A percentile compares a stretch with the other conserved stretches of the same genome.
phyloP scores from a whole-genome alignment of 2,113 vertebrate genomes.

The Pseudopodoces humilis region DNA sequence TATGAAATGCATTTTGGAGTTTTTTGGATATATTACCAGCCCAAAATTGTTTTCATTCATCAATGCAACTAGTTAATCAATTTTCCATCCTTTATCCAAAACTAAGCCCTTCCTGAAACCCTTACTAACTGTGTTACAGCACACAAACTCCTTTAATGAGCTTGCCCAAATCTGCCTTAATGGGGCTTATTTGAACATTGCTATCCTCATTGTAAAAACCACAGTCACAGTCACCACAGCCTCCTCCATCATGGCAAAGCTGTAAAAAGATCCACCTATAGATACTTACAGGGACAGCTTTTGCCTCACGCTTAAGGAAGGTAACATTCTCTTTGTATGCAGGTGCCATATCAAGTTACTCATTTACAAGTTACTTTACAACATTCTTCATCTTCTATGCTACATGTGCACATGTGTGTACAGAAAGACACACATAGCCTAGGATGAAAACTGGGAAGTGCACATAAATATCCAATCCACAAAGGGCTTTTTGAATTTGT shows the following conservation, averaged over 20 bases:
- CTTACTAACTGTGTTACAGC: background rate
- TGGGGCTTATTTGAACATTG: background rate
- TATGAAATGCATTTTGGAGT: background rate
- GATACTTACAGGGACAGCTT: background rate
- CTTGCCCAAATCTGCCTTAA: background rate
- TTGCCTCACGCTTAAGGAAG: background rate
- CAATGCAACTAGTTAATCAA: background rate
- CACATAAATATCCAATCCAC: background rate
- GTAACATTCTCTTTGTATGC: background rate
- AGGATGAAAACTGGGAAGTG: background rate
- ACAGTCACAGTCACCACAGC: background rate
- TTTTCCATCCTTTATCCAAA: background rate
- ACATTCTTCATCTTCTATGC: background rate
- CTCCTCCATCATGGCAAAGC: background rate
- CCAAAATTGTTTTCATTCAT: background rate
- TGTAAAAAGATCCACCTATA: background rate
- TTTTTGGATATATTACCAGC: background rate
- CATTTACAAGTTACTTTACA: background rate
- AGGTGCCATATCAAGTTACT: background rate
- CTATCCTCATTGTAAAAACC: background rate
- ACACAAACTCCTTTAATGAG: background rate
- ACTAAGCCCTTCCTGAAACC: background rate
- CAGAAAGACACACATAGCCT: background rate
- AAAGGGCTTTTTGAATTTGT: background rate
- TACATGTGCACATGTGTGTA: rapidly evolving